Evolutionary conservation across 1,140 invertebrate genomes (phyloP).

Genomic region (Diabrotica undecimpunctata): DNA sequence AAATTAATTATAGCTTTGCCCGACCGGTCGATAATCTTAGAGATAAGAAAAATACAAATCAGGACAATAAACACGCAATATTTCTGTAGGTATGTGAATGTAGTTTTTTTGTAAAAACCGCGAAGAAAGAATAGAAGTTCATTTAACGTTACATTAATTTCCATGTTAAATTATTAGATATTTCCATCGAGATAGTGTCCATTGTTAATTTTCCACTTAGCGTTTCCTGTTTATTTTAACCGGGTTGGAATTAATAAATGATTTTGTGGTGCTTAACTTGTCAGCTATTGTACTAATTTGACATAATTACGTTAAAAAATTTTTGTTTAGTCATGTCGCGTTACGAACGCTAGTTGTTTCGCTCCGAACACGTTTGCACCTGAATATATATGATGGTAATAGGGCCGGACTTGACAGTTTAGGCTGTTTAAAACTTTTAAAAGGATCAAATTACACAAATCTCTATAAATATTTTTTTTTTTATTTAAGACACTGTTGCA

Average conservation of each 20-base stretch:
- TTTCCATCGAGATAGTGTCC: slow-evolving; percentile 22
- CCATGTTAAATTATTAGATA: slow-evolving; percentile 5
- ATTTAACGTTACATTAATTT: not conserved
- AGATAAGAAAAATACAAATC: too few relatives aligned
- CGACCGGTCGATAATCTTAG: too few relatives aligned
- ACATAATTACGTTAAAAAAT: slow-evolving; percentile 20
- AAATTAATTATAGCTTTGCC: too few relatives aligned
- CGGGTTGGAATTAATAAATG: slow-evolving; percentile 17
- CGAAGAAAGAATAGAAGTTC: not conserved
- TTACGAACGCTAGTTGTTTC: not conserved
- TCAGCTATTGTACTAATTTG: slow-evolving; percentile 23
- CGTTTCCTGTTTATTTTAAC: slow-evolving; percentile 31
- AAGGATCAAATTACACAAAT: too few relatives aligned
- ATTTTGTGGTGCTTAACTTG: slow-evolving; percentile 16
- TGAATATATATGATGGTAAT: not conserved
- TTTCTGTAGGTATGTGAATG: too few relatives aligned
- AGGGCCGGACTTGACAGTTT: not conserved
- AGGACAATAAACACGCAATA: too few relatives aligned
- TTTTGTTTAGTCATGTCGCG: slow-evolving; percentile 17
- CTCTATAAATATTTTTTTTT: too few relatives aligned
- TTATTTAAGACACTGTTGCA: too few relatives aligned
- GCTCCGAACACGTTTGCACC: not conserved
- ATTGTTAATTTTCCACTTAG: slow-evolving; percentile 29
- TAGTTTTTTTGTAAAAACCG: too few relatives aligned
- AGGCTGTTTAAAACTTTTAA: too few relatives aligned